Percentiles rank a stretch among this genome's conserved stretches.
These are phyloP conservation scores for Penaeus indicus DNA, from an alignment of 1,140 invertebrate genomes.

Conservation along the genomic window DNA sequence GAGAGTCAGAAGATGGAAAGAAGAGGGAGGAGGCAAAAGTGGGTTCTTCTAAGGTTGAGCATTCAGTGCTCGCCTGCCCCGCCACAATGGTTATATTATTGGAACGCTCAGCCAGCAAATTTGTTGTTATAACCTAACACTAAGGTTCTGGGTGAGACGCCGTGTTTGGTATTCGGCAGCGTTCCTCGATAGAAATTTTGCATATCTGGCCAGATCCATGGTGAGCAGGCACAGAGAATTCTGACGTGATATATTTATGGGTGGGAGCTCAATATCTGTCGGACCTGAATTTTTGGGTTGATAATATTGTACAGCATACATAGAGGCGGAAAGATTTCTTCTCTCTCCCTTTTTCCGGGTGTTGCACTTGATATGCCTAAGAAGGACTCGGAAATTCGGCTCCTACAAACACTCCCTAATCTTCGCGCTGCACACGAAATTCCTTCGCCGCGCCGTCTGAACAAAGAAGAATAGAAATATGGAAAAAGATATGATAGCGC, in stretches of 20 bases:
- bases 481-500: no score
- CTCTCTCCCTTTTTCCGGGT: no score
- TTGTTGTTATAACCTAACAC: slow-evolving; percentile 28
- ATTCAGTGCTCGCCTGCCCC: background rate
- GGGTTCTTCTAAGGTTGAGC: background rate
- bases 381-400: no score
- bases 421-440: no score
- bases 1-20: background rate
- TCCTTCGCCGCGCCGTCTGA: no score
- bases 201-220: slow-evolving; percentile 18
- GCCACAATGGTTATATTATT: slow-evolving; percentile 19
- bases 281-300: no score
- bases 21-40: background rate
- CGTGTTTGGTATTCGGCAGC: background rate
- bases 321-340: no score
- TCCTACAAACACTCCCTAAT: no score
- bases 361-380: no score
- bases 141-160: background rate
- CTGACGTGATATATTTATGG: slow-evolving; percentile 33
- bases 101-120: slow-evolving; percentile 29
- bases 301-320: no score
- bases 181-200: slow-evolving; percentile 37
- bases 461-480: no score
- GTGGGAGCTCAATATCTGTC: background rate
- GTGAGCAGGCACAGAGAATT: slow-evolving; percentile 30